Evolutionary conservation across 1,140 invertebrate species (phyloP).

Genomic region (Harlomillsia oculata): DNA sequence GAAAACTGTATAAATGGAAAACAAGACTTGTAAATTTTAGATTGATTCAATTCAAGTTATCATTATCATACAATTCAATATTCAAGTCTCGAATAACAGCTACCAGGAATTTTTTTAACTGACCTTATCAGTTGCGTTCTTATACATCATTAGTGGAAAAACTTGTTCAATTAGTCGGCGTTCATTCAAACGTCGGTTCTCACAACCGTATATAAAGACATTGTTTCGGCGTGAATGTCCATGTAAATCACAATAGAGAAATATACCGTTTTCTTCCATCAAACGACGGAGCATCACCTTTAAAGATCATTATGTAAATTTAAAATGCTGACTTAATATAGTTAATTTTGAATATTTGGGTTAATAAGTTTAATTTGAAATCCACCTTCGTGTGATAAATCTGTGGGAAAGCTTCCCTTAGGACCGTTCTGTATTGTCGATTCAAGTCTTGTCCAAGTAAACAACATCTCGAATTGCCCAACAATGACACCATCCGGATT

Average conservation of each 20-base stretch:
- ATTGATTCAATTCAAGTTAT: slow-evolving; percentile 2
- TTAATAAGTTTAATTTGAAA: too few relatives aligned
- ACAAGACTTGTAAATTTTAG: background rate
- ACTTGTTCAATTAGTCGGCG: slow-evolving; percentile 74
- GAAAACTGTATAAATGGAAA: slow-evolving; percentile 61
- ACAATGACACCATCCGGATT: slow-evolving; percentile 95
- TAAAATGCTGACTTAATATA: too few relatives aligned
- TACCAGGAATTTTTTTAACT: background rate
- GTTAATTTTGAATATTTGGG: too few relatives aligned
- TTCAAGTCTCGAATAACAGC: background rate
- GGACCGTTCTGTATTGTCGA: slow-evolving; percentile 73
- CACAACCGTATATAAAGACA: slow-evolving; percentile 92
- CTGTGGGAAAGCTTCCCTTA: slow-evolving; percentile 78
- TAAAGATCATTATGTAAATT: too few relatives aligned
- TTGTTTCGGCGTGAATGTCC: slow-evolving; percentile 90
- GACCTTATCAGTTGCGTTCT: slow-evolving; percentile 87
- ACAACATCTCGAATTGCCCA: slow-evolving; percentile 81
- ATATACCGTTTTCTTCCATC: slow-evolving; percentile 81
- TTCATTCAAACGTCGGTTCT: slow-evolving; percentile 68
- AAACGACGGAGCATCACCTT: slow-evolving; percentile 53
- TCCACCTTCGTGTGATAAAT: slow-evolving; percentile 89
- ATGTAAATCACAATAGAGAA: slow-evolving; percentile 90
- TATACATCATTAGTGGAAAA: slow-evolving; percentile 83
- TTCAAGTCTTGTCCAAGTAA: slow-evolving; percentile 78
- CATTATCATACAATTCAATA: background rate